A percentile compares a stretch with the other conserved stretches of the same genome.
These are phyloP conservation scores for Troides oblongomaculatus DNA, from an alignment of 2,888 invertebrate genomes.

Conservation along the genomic window DNA sequence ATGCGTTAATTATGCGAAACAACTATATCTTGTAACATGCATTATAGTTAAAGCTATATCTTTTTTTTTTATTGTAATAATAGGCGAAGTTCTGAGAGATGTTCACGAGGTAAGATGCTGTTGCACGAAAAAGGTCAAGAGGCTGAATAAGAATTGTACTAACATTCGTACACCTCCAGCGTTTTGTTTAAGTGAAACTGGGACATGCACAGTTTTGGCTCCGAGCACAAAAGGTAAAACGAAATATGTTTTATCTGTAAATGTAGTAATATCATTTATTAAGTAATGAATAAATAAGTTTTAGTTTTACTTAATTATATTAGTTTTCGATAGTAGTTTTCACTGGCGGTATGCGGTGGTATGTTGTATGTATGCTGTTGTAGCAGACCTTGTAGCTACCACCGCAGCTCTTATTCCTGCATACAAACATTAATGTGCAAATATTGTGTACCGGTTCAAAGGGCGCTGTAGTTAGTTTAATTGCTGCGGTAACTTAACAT, in stretches of 20 bases:
- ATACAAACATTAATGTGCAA: too few species aligned
- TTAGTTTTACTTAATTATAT: not conserved
- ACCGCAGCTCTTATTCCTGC: not conserved
- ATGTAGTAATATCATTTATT: not conserved
- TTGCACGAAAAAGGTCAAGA: not conserved
- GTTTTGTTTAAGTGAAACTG: not conserved
- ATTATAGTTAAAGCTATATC: not conserved
- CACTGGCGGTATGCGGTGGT: too few species aligned
- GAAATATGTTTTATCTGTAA: not conserved
- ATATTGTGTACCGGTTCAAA: too few species aligned
- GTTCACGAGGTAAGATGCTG: not conserved
- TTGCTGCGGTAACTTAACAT: too few species aligned
- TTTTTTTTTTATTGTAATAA: not conserved
- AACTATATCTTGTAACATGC: not conserved
- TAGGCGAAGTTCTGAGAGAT: not conserved
- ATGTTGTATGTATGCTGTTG: too few species aligned
- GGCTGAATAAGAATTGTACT: not conserved
- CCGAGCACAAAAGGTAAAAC: not conserved
- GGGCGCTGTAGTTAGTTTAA: too few species aligned
- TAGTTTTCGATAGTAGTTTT: not conserved
- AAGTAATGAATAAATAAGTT: not conserved
- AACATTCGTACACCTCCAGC: not conserved
- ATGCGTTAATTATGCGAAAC: not conserved
- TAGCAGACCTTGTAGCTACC: too few species aligned
- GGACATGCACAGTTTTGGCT: not conserved